A percentile compares a stretch with the other conserved stretches of the same genome.
Conservation (phyloP, 2,888 invertebrate genomes). For the Bhutanitis thaidina region DNA sequence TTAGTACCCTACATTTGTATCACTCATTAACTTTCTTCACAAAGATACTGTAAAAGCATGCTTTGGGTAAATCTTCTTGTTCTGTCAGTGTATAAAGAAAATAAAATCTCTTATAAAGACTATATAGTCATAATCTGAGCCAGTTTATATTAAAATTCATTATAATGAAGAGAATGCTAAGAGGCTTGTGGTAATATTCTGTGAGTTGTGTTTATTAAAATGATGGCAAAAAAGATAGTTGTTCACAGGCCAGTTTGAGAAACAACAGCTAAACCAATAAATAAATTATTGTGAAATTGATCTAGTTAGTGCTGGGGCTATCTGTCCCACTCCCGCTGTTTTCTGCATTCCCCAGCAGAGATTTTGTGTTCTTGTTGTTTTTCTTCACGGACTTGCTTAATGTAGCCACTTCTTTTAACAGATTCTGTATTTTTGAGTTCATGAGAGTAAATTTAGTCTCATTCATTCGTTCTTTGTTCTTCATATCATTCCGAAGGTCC, state of each 20-base stretch:
- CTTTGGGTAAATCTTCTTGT: too few relatives aligned
- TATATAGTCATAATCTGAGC: too few relatives aligned
- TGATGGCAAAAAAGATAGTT: too few relatives aligned
- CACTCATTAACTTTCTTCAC: too few relatives aligned
- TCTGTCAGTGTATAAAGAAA: too few relatives aligned
- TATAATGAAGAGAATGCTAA: too few relatives aligned
- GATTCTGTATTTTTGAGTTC: slow-evolving; percentile 88
- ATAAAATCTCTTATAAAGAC: too few relatives aligned
- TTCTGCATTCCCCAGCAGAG: slow-evolving; percentile 66
- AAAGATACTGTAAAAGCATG: too few relatives aligned
- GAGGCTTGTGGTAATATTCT: too few relatives aligned
- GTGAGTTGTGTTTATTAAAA: too few relatives aligned
- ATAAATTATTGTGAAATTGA: slow-evolving; percentile 28
- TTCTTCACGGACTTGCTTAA: slow-evolving; percentile 88
- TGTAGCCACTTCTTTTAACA: slow-evolving; percentile 92
- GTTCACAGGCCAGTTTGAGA: slow-evolving; percentile 19
- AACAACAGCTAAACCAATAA: slow-evolving; percentile 16
- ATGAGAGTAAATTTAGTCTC: slow-evolving; percentile 89
- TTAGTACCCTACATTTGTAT: too few relatives aligned
- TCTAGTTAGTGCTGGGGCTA: slow-evolving; percentile 84
- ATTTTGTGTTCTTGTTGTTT: slow-evolving; percentile 78
- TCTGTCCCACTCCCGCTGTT: slow-evolving; percentile 90
- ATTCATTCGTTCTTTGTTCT: slow-evolving; percentile 87
- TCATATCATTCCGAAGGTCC: slow-evolving; percentile 91
- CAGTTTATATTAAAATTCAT: too few relatives aligned